Evolutionary conservation across 2,797 vertebrate genomes (phyloP).

Genomic region (Crenichthys baileyi): DNA sequence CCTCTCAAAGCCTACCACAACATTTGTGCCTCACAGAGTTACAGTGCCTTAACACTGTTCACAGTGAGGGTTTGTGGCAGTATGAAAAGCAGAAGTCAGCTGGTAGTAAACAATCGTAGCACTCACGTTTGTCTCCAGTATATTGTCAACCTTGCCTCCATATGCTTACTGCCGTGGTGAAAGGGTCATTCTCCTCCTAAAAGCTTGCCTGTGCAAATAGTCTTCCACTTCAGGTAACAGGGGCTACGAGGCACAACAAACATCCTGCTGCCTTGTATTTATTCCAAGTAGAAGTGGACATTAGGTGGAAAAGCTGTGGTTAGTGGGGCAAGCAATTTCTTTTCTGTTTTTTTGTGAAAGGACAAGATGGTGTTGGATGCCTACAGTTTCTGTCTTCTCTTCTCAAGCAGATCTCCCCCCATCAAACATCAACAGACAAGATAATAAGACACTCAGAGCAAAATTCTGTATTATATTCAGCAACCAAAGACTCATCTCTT

Average conservation of each 20-base stretch:
- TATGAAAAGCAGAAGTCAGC: slow-evolving; percentile 47
- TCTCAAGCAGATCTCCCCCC: slow-evolving; percentile 94
- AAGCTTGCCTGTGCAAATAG: slow-evolving; percentile 89
- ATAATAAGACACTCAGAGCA: slow-evolving; percentile 99
- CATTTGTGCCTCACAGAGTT: slow-evolving; percentile 15
- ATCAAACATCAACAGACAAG: slow-evolving; percentile 99
- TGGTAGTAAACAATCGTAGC: slow-evolving; percentile 62
- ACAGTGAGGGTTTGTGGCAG: slow-evolving; percentile 36
- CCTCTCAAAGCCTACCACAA: neutral
- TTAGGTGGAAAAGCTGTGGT: slow-evolving; percentile 98
- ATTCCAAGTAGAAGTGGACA: slow-evolving; percentile 98
- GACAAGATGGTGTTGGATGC: slow-evolving; percentile 88
- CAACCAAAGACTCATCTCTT: slow-evolving; percentile 99
- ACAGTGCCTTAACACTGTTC: slow-evolving; percentile 19
- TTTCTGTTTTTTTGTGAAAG: slow-evolving; percentile 80
- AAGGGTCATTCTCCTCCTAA: slow-evolving; percentile 79
- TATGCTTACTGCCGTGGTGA: slow-evolving; percentile 68
- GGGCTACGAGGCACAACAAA: slow-evolving; percentile 89
- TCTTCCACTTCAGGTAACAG: slow-evolving; percentile 95
- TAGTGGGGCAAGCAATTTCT: slow-evolving; percentile 96
- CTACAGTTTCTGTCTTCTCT: slow-evolving; percentile 92
- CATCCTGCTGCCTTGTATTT: slow-evolving; percentile 92
- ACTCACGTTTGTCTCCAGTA: slow-evolving; percentile 75
- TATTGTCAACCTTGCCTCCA: slow-evolving; percentile 71
- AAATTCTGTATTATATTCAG: slow-evolving; percentile 99